phyloP scores from a whole-genome alignment of 2,888 invertebrate species.

The Zele albiditarsus region DNA sequence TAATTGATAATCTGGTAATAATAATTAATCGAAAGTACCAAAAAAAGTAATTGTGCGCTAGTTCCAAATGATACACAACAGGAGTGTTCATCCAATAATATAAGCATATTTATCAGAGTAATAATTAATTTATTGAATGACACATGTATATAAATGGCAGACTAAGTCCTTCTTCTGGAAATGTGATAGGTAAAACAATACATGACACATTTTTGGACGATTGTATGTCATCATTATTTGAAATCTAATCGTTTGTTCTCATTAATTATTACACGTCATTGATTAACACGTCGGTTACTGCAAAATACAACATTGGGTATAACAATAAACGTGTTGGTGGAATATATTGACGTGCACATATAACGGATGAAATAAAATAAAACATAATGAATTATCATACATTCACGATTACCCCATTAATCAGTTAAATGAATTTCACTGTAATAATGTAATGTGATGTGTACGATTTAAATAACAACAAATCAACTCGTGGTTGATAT shows the following conservation, averaged over 20 bases:
- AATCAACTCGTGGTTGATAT: background rate
- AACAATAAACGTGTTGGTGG: background rate
- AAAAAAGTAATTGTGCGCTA: conserved; percentile 20
- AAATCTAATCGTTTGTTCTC: background rate
- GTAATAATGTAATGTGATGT: background rate
- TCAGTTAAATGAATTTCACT: background rate
- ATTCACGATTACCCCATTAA: background rate
- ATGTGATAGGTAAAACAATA: background rate
- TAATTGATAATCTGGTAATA: conserved; percentile 22
- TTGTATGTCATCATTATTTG: background rate
- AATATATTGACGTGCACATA: background rate
- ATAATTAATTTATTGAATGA: background rate
- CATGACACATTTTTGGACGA: background rate
- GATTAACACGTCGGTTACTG: background rate
- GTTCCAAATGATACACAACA: conserved; percentile 25
- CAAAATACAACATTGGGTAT: background rate
- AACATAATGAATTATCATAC: background rate
- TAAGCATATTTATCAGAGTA: conserved; percentile 17
- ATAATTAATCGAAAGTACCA: background rate
- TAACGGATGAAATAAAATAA: background rate
- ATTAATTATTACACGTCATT: background rate
- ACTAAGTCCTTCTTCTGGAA: background rate
- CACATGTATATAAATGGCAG: conserved; percentile 10
- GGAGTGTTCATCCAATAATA: conserved; percentile 36
- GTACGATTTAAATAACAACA: background rate